A percentile compares a stretch with the other conserved stretches of the same genome.
Conservation (phyloP, 2,888 invertebrate genomes). For the Synergus japonicus region DNA sequence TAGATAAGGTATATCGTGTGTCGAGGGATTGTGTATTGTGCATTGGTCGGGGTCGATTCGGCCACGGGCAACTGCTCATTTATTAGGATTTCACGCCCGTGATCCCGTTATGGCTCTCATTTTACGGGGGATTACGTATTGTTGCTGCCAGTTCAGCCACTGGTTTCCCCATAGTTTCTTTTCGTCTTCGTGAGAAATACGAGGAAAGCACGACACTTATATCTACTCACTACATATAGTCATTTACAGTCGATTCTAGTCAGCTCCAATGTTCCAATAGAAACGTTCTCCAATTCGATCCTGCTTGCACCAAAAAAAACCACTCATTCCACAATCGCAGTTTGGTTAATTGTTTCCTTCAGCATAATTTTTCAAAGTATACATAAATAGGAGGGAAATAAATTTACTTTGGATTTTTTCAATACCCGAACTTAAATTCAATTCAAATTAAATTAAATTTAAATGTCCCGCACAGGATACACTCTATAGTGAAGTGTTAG, state of each 20-base stretch:
- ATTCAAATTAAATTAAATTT: too few species aligned
- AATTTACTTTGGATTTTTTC: too few species aligned
- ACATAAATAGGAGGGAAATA: too few species aligned
- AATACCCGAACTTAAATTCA: too few species aligned
- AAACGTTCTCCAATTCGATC: slow-evolving; percentile 10
- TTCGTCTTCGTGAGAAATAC: slow-evolving; percentile 22
- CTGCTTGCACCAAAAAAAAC: not conserved
- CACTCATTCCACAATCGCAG: too few species aligned
- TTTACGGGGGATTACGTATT: slow-evolving; percentile 68
- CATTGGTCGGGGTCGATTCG: slow-evolving; percentile 55
- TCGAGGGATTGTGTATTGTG: slow-evolving; percentile 53
- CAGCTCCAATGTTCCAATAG: not conserved
- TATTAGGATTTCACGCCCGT: slow-evolving; percentile 73
- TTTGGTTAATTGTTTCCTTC: too few species aligned
- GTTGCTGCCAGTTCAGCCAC: slow-evolving; percentile 53
- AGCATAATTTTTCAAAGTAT: too few species aligned
- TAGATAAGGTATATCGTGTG: slow-evolving; percentile 65
- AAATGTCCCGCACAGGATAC: too few species aligned
- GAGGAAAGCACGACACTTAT: slow-evolving; percentile 16
- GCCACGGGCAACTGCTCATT: slow-evolving; percentile 69
- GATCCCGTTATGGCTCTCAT: slow-evolving; percentile 68
- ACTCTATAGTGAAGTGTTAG: too few species aligned
- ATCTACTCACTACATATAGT: not conserved
- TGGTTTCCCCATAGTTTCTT: slow-evolving; percentile 51
- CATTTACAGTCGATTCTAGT: slow-evolving; percentile 7